Conservation (phyloP, 2,797 vertebrate genomes). For the Halcyon smyrnensis region DNA sequence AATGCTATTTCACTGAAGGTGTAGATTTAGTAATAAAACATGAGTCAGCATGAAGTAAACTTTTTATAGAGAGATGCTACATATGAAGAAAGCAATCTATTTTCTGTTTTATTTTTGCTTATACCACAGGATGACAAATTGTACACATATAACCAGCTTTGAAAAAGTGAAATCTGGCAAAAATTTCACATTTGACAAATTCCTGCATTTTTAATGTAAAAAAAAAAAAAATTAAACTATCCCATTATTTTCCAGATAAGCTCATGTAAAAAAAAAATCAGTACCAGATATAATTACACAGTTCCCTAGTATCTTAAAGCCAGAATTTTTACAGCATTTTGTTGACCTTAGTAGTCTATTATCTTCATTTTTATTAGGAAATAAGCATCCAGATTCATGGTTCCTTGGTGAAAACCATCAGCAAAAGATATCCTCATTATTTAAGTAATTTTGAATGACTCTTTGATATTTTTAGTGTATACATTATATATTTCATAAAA, state of each 20-base stretch:
- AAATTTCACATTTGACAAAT: background rate
- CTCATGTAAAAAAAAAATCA: background rate
- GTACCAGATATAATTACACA: background rate
- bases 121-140: background rate
- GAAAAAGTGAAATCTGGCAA: background rate
- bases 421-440: background rate
- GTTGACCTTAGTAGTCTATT: background rate
- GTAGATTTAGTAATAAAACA: constrained; percentile 5
- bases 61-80: background rate
- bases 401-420: background rate
- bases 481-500: background rate
- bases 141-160: background rate
- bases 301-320: background rate
- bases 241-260: background rate
- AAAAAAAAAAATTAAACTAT: background rate
- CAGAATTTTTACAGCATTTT: background rate
- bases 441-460: background rate
- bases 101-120: background rate
- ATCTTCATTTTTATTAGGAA: background rate
- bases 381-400: background rate
- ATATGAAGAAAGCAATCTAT: background rate
- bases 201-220: background rate
- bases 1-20: background rate
- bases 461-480: background rate
- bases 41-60: background rate